phyloP scores from a whole-genome alignment of 2,113 vertebrate genomes.

The Salminus brasiliensis region DNA sequence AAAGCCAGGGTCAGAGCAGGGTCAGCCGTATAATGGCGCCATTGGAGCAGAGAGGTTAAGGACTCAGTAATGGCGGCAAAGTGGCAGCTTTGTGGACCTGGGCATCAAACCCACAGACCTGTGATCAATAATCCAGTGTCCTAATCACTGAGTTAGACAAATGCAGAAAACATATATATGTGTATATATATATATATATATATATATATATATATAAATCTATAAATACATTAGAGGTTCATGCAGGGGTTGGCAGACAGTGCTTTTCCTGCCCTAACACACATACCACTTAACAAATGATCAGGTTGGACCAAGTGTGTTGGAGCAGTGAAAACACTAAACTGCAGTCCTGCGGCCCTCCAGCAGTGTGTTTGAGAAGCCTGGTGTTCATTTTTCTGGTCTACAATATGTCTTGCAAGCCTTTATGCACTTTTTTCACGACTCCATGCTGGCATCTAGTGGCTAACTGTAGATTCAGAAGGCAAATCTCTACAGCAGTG shows the following conservation, averaged over 20 bases:
- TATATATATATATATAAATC: no score
- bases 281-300: background rate
- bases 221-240: no score
- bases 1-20: no score
- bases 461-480: conserved; percentile 30
- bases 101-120: no score
- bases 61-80: no score
- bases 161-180: no score
- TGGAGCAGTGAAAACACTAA: background rate
- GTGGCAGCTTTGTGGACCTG: no score
- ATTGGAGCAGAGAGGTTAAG: no score
- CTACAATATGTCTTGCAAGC: background rate
- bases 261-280: background rate
- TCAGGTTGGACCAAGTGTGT: background rate
- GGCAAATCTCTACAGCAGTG: conserved; percentile 5
- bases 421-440: background rate
- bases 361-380: background rate
- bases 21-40: no score
- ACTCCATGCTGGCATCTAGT: conserved; percentile 67
- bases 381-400: background rate
- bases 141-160: no score
- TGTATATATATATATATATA: no score
- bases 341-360: conserved; percentile 2
- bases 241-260: background rate
- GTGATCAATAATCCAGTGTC: no score